These are phyloP conservation scores for Drymodes brunneopygia DNA, from an alignment of 2,113 vertebrate species.

Conservation along the genomic window DNA sequence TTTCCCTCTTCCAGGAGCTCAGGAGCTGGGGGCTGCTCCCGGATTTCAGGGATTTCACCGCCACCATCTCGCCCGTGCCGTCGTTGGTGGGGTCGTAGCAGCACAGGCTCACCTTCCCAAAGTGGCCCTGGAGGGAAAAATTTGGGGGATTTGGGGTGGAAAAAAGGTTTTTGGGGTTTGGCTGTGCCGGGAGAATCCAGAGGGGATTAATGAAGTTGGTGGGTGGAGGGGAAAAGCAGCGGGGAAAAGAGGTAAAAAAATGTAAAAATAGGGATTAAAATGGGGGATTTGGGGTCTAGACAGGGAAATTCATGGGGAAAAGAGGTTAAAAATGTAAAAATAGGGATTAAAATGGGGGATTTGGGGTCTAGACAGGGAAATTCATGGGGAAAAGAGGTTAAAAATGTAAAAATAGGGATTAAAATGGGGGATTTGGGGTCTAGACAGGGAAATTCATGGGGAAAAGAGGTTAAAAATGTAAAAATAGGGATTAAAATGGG, in stretches of 20 bases:
- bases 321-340: too few species aligned
- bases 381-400: too few species aligned
- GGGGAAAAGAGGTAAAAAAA: too few species aligned
- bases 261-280: too few species aligned
- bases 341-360: not conserved
- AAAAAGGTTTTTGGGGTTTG: not conserved
- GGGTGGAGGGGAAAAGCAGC: not conserved
- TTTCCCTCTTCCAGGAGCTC: conserved; percentile 85
- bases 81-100: conserved; percentile 88
- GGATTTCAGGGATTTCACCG: conserved; percentile 87
- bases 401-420: too few species aligned
- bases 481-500: not conserved
- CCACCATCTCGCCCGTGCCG: conserved; percentile 87
- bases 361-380: not conserved
- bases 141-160: accelerated
- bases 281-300: too few species aligned
- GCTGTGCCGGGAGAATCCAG: not conserved
- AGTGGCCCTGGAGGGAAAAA: conserved; percentile 79
- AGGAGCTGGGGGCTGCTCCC: conserved; percentile 75
- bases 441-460: too few species aligned
- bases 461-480: too few species aligned
- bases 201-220: too few species aligned
- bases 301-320: not conserved
- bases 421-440: too few species aligned
- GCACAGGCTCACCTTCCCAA: conserved; percentile 89